phyloP scores from a whole-genome alignment of 2,113 vertebrate species.

The Melierax canorus region DNA sequence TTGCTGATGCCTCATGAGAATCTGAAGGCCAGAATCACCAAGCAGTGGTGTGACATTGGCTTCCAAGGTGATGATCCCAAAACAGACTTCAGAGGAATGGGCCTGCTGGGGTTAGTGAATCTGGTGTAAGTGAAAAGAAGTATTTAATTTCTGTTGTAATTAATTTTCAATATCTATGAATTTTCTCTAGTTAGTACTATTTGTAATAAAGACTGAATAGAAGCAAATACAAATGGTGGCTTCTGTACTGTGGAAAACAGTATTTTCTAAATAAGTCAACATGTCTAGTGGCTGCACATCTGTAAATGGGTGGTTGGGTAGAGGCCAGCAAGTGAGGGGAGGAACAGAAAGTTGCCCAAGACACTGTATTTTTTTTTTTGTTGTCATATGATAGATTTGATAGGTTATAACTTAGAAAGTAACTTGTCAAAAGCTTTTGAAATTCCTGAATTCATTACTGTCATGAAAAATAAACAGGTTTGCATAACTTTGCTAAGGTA shows the following conservation, averaged over 20 bases:
- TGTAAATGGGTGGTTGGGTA: background rate
- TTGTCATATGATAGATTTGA: background rate
- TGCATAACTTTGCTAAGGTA: background rate
- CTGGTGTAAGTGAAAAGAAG: conserved; percentile 85
- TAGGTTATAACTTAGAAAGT: background rate
- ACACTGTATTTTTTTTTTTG: background rate
- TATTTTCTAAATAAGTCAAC: background rate
- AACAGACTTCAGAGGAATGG: conserved; percentile 99
- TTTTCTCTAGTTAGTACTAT: background rate
- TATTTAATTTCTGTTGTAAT: background rate
- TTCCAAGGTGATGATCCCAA: conserved; percentile 98
- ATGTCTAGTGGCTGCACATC: background rate
- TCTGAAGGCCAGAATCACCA: conserved; percentile 89
- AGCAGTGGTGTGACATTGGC: conserved; percentile 97
- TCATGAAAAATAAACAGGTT: background rate
- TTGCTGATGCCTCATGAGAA: conserved; percentile 88
- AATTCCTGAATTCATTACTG: background rate
- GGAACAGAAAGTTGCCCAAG: background rate
- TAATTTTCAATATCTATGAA: background rate
- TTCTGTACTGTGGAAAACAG: background rate
- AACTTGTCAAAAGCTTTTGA: background rate
- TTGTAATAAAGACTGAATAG: background rate
- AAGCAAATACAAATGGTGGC: background rate
- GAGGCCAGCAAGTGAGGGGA: background rate
- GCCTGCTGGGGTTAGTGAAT: conserved; percentile 90